These are phyloP conservation scores for Asobara japonica DNA, from an alignment of 1,140 invertebrate genomes.

Conservation along the genomic window DNA sequence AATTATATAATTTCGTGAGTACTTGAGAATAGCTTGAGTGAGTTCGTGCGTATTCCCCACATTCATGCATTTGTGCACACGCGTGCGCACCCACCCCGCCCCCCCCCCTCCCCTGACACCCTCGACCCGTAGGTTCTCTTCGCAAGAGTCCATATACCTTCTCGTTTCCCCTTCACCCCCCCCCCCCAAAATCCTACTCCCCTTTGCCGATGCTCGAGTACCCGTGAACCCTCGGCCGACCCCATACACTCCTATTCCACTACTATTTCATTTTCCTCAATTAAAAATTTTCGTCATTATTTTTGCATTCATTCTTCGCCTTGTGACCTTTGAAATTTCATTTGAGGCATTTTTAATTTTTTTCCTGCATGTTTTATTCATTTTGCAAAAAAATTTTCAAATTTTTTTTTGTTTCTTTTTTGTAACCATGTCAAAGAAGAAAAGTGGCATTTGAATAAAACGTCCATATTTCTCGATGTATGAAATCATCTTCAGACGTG, in stretches of 20 bases:
- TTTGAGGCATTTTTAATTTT: too few relatives aligned
- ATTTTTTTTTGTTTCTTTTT: too few relatives aligned
- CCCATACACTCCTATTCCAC: not conserved
- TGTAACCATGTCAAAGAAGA: too few relatives aligned
- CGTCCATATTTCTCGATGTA: too few relatives aligned
- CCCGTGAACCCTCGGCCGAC: not conserved
- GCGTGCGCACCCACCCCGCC: not conserved
- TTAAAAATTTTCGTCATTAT: not conserved
- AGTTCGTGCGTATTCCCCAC: not conserved
- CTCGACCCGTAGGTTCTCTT: not conserved
- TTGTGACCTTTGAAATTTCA: too few relatives aligned
- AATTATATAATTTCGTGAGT: not conserved
- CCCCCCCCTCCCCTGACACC: not conserved
- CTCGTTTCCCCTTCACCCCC: not conserved
- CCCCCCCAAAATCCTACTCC: constrained; percentile 12
- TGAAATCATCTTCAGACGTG: too few relatives aligned
- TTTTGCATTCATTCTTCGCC: not conserved
- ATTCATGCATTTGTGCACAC: not conserved
- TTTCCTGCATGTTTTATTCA: too few relatives aligned
- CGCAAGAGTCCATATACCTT: not conserved
- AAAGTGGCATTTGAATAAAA: too few relatives aligned
- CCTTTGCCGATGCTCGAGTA: constrained; percentile 13
- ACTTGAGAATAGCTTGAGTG: not conserved
- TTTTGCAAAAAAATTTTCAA: too few relatives aligned
- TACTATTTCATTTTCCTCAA: not conserved